Evolutionary conservation across 2,888 invertebrate genomes (phyloP), one percentile per base, ranked within the genome.

Genomic region (Resseliella maxima): DNA sequence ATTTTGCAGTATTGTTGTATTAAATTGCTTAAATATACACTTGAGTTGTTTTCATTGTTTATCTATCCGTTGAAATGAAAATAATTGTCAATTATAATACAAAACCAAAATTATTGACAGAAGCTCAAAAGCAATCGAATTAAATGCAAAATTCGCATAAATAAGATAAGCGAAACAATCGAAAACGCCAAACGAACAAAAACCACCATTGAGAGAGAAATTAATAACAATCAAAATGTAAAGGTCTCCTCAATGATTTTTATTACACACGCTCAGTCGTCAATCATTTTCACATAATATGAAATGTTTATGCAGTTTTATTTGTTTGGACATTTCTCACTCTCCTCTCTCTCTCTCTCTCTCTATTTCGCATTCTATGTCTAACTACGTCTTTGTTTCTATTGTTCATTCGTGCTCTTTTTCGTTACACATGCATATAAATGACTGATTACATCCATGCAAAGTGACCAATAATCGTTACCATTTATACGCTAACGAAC

Each of bases 401-500:
- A 12, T 41, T 41, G 41, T 41, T 41, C 12, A 8, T 41, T 41
- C 12, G 5, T 41, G 6, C 12, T 24, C 24, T 59, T 2, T 50
- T n/a, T 24, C 59, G 31, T 35, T 15, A 72, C 12, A 12, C 72
- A 15, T 72, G 31, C 72, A 72, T 72, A 72, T 72, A 72, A 72
- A 72, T 72, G 72, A 72, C 31, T 72, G 72, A 72, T 72, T 72
- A 72, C 72, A 72, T 31, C 72, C 72, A 31, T 72, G 72, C 72
- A 72, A 72, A 72, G 72, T 31, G 72, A 72, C 72, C 72, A 72
- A 72, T 72, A 72, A 72, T 72, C 72, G 72, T 72, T 72, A 72
- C 72, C 72, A 35, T 72, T 72, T 72, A 72, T 72, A 31, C 72
- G 72, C 72, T 35, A 72, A 72, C 72, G 12, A 72, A 72, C 72